Conservation (phyloP, 2,113 vertebrate genomes). For the Chionis minor region DNA sequence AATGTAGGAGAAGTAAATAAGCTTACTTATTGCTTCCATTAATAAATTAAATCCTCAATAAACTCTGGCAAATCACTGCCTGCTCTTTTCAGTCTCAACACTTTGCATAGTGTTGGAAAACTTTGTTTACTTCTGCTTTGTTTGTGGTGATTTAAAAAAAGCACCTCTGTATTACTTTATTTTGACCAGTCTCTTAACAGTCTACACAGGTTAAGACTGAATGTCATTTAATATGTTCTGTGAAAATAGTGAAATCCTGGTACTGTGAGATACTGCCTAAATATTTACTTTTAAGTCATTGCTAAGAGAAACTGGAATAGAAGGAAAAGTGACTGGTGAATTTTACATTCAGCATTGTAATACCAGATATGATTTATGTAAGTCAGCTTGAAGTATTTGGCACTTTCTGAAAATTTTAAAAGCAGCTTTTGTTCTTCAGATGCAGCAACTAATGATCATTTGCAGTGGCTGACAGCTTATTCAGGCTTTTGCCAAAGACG, state of each 20-base stretch:
- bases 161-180: not conserved
- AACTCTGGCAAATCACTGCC: not conserved
- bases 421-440: not conserved
- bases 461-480: not conserved
- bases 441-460: not conserved
- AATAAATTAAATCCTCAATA: not conserved
- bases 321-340: not conserved
- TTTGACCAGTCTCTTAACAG: not conserved
- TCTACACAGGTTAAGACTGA: not conserved
- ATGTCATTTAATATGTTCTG: not conserved
- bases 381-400: slow-evolving; percentile 5
- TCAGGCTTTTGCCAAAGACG: not conserved
- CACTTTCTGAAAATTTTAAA: not conserved
- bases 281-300: not conserved
- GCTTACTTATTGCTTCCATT: not conserved
- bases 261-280: not conserved
- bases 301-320: not conserved
- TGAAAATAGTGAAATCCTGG: slow-evolving; percentile 13
- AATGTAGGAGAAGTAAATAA: not conserved
- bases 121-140: not conserved
- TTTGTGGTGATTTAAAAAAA: not conserved
- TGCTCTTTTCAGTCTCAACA: not conserved
- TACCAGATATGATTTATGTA: not conserved
- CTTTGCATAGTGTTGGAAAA: not conserved
- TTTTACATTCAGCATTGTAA: not conserved